A percentile compares a stretch with the other conserved stretches of the same genome.
These are phyloP conservation scores for Meta bourneti DNA, from an alignment of 2,888 invertebrate genomes.

Conservation along the genomic window DNA sequence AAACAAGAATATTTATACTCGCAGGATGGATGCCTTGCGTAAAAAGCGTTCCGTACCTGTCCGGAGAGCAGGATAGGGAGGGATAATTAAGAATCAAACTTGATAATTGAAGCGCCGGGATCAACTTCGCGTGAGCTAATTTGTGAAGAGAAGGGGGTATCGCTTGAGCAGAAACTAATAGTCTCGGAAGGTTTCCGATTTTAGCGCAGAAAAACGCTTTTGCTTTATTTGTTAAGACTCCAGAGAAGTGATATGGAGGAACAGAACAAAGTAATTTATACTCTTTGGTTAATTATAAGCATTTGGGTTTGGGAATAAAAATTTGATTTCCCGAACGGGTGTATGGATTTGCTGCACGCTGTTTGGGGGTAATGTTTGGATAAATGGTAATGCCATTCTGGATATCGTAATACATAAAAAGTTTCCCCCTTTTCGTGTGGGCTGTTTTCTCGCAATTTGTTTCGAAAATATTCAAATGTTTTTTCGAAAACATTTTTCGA, in stretches of 20 bases:
- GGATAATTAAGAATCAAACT: conserved; percentile 70
- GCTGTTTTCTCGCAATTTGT: too few species aligned
- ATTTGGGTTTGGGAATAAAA: conserved; percentile 38
- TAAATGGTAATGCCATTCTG: background rate
- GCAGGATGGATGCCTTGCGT: background rate
- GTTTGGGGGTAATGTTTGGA: too few species aligned
- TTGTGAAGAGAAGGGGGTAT: conserved; percentile 43
- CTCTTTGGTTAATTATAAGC: conserved; percentile 53
- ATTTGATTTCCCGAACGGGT: conserved; percentile 31
- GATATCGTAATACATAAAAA: background rate
- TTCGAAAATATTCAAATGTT: too few species aligned
- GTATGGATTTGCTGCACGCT: conserved; percentile 16
- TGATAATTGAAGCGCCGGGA: conserved; percentile 69
- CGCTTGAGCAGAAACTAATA: conserved; percentile 51
- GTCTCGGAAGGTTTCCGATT: conserved; percentile 19
- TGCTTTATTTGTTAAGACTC: conserved; percentile 45
- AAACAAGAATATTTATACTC: conserved; percentile 58
- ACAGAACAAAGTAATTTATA: conserved; percentile 55
- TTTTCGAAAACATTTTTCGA: too few species aligned
- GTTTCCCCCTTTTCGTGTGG: too few species aligned
- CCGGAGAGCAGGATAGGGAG: background rate
- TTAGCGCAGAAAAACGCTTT: conserved; percentile 3
- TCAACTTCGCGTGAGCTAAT: conserved; percentile 67
- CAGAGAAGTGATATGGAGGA: conserved; percentile 36
- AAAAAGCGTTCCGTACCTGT: conserved; percentile 20